A percentile compares a stretch with the other conserved stretches of the same genome.
These are phyloP conservation scores for Tragelaphus strepsiceros DNA, from an alignment of 2,113 vertebrate species.

Conservation along the genomic window DNA sequence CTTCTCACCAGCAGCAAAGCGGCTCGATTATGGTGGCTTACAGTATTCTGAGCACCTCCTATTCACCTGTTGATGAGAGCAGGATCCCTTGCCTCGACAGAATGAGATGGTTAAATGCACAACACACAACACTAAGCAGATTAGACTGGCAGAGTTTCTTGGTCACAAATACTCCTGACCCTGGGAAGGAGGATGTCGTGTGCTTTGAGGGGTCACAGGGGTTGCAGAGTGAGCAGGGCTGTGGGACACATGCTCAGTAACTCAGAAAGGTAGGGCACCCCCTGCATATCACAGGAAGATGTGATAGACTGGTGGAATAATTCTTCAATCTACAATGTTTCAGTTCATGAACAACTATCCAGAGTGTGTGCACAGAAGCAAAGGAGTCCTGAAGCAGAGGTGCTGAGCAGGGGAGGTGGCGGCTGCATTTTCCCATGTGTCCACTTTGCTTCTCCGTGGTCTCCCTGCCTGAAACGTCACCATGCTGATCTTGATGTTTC, in stretches of 20 bases:
- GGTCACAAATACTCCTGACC: background rate
- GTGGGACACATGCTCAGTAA: background rate
- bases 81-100: background rate
- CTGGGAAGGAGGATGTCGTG: background rate
- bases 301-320: background rate
- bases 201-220: background rate
- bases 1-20: background rate
- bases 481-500: background rate
- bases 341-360: background rate
- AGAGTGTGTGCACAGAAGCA: background rate
- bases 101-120: background rate
- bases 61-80: background rate
- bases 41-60: background rate
- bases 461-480: background rate
- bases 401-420: background rate
- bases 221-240: background rate
- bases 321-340: background rate
- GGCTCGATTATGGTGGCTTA: background rate
- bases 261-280: too few species aligned
- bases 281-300: background rate
- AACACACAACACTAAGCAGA: background rate
- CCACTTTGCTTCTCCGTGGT: background rate
- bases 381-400: background rate
- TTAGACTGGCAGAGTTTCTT: background rate
- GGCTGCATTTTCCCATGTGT: background rate